Percentiles rank a stretch among this genome's conserved stretches.
Evolutionary conservation across 2,888 invertebrate species (phyloP).

Genomic region (Nomada fabriciana): DNA sequence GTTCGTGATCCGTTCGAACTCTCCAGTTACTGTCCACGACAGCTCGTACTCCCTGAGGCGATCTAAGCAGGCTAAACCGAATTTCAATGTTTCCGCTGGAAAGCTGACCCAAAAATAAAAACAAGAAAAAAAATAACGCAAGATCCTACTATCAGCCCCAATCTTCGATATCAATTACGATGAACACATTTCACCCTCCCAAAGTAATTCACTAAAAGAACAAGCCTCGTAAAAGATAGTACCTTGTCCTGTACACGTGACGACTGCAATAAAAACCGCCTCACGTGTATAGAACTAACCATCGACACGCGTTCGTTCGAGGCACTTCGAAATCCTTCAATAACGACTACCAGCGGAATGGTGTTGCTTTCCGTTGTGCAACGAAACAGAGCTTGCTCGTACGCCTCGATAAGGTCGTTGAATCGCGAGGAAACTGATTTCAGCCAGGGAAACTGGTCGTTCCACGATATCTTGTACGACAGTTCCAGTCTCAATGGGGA

Average conservation of each 20-base stretch:
- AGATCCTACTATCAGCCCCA: no score
- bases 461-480: conserved; percentile 62
- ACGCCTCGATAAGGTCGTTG: conserved; percentile 50
- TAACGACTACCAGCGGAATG: neutral
- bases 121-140: neutral
- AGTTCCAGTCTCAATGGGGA: conserved; percentile 44
- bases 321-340: neutral
- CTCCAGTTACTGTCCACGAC: conserved; percentile 7
- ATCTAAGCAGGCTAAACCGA: neutral
- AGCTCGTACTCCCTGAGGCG: neutral
- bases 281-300: neutral
- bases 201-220: neutral
- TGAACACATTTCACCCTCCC: no score
- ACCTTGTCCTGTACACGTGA: conserved; percentile 17
- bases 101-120: neutral
- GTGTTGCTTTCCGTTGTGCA: neutral
- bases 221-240: neutral
- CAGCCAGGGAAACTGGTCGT: conserved; percentile 57
- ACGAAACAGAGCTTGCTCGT: neutral
- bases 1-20: conserved; percentile 29
- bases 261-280: conserved; percentile 24
- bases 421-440: conserved; percentile 60
- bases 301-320: conserved; percentile 17
- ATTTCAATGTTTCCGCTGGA: neutral
- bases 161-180: no score